Evolutionary conservation across 2,797 vertebrate genomes (phyloP), one percentile per base, ranked within the genome.

Genomic region (Schizothorax lantsangensis): DNA sequence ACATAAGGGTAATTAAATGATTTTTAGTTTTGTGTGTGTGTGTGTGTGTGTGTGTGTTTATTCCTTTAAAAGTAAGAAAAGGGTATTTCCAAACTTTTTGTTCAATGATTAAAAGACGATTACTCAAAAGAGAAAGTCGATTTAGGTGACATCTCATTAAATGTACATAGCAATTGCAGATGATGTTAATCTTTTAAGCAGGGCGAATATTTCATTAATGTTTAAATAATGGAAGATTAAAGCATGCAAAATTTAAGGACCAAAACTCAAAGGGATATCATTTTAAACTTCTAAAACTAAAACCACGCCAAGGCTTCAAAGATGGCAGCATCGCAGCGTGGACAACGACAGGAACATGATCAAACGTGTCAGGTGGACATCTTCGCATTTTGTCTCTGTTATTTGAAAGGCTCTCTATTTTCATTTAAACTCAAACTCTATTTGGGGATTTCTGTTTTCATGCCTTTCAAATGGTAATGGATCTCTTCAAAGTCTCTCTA

Each of bases 191-290:
- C 45, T 86, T 84, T 82, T 86, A 59, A 82, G 26, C 33, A 79
- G 33, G 73, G n/a, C 4, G 23, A 79, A 54, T 77, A 84, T 88
- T 89, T 77, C 43, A 81, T 84, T 81, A 89, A 88, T 87, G 81
- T 71, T 87, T 85, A 83, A 86, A 80, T 86, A 84, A 88, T 72
- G 26, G 59, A 86, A 87, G 47, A 85, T 88, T 86, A 80, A 83
- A 83, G 77, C 84, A 83, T 85, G 83, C 52, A 68, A 89, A 86
- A 87, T 87, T 83, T 52, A 84, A 86, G 71, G 49, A 17, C 64
- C 21, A 47, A 69, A 52, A 54, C 75, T 79, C 26, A 69, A 57
- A 86, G 15, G 38, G 40, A 45, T 72, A 26, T 71, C 40, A n/a
- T 26, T 86, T 86, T 69, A 68, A 69, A 14, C 43, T 71, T 77